phyloP scores from a whole-genome alignment of 37 sponge, comb jelly and placozoan species.

The Ianthella basta region DNA sequence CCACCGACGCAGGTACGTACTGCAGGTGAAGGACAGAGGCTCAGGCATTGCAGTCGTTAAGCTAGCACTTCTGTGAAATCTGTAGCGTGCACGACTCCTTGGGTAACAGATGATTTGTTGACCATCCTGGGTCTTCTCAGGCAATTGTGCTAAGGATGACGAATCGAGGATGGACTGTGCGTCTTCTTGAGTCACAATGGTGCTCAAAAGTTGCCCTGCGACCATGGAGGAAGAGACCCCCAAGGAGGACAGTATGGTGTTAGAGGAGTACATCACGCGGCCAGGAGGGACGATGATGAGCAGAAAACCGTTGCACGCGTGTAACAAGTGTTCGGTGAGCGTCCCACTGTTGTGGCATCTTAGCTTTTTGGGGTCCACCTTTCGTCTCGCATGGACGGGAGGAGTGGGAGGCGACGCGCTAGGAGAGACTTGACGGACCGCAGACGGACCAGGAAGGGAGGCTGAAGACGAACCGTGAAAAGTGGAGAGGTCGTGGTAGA shows the following conservation, averaged over 20 bases:
- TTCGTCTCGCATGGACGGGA: background rate
- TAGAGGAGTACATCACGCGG: constrained; percentile 57
- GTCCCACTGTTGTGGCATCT: constrained; percentile 15
- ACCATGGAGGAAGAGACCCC: constrained; percentile 50
- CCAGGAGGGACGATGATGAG: constrained; percentile 60
- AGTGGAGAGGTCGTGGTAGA: constrained; percentile 45
- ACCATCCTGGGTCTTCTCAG: background rate
- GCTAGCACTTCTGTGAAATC: constrained; percentile 35
- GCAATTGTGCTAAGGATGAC: too few relatives aligned
- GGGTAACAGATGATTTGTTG: constrained; percentile 42
- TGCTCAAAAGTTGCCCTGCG: constrained; percentile 55
- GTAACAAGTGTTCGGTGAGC: constrained; percentile 35
- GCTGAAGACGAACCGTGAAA: background rate
- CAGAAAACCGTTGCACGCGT: constrained; percentile 50
- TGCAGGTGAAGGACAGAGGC: constrained; percentile 47
- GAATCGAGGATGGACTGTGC: background rate
- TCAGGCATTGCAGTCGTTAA: constrained; percentile 34
- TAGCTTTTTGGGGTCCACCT: background rate
- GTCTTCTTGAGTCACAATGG: constrained; percentile 48
- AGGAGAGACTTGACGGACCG: too few relatives aligned
- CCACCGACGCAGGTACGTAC: constrained; percentile 56
- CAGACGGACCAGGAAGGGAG: background rate
- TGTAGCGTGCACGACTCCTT: background rate
- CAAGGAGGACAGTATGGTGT: constrained; percentile 46
- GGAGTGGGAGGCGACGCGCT: background rate